These are phyloP conservation scores for Shinisaurus crocodilurus DNA, from an alignment of 2,113 vertebrate species.

Conservation along the genomic window DNA sequence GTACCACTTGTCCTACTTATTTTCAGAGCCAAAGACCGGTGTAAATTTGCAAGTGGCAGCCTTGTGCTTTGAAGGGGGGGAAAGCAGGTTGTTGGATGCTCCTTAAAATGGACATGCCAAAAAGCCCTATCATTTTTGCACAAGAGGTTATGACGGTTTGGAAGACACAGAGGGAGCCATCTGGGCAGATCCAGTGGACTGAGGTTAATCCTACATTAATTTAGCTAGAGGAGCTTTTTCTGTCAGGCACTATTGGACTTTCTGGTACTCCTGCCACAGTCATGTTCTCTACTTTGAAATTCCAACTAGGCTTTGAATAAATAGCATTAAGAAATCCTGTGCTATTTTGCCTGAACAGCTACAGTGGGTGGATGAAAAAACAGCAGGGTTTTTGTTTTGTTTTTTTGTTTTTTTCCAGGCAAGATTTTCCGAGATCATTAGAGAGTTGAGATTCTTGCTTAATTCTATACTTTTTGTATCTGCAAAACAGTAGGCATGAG, in stretches of 20 bases:
- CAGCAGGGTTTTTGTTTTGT: not conserved
- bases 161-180: not conserved
- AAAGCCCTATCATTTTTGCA: not conserved
- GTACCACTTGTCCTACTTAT: not conserved
- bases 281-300: slow-evolving; percentile 8
- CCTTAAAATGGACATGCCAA: not conserved
- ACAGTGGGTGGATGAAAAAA: not conserved
- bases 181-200: slow-evolving; percentile 9
- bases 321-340: not conserved
- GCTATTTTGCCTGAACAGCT: not conserved
- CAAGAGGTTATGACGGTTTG: not conserved
- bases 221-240: slow-evolving; percentile 6
- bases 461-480: not conserved
- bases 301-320: not conserved
- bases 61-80: not conserved
- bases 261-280: not conserved
- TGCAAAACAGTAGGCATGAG: not conserved
- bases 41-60: not conserved
- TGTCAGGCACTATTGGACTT: slow-evolving; percentile 1
- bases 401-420: not conserved
- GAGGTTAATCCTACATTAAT: slow-evolving; percentile 22
- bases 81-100: not conserved
- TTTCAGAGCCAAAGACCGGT: not conserved
- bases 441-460: not conserved
- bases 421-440: not conserved